Base-by-base conservation (phyloP, 2,888 invertebrate species). In the Stegophylla sp. region DNA sequence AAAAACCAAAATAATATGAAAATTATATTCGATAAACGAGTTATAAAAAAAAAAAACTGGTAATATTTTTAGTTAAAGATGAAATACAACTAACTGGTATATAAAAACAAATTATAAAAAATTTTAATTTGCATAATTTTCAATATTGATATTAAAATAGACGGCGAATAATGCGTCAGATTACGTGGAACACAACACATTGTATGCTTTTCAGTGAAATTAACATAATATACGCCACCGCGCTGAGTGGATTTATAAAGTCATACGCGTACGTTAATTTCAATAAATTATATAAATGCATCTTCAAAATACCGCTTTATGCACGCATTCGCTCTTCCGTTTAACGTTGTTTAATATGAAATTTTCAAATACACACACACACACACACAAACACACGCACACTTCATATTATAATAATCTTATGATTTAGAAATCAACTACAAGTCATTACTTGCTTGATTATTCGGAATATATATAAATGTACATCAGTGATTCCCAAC, bases 111-210 rank as follows among this genome's bases (percentile, higher is more conserved):
- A 69, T 69, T 69, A 53, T 51, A 53, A 51, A n/a, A 7, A 2
- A 20, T 28, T 51, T 7, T 3, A 23, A 59, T 72, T 59, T 59
- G 41, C 56, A 59, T 59, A 56, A 43, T 56, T 3, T 17, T 41
- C 17, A 43, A 56, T 72, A 72, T 56, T 43, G 72, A 59, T 43
- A 56, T 56, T 23, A 56, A 59, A 59, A 59, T 17, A 17, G 71
- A 71, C 71, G 20, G 53, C 71, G 41, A 56, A 71, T 20, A 56
- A 56, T 56, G 9, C 34, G 53, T 64, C 71, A 41, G 56, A 56
- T 56, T 43, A 72, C 41, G 41, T 12, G 69, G 51, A n/a, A 20
- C 51, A 28, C 51, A n/a, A n/a, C 17, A 28, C 26, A 48, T n/a
- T 69, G n/a, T 48, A 23, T 45, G 17, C 45, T 20, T 64, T 64